phyloP scores from a whole-genome alignment of 2,888 invertebrate genomes.

The Ophion ellenae region DNA sequence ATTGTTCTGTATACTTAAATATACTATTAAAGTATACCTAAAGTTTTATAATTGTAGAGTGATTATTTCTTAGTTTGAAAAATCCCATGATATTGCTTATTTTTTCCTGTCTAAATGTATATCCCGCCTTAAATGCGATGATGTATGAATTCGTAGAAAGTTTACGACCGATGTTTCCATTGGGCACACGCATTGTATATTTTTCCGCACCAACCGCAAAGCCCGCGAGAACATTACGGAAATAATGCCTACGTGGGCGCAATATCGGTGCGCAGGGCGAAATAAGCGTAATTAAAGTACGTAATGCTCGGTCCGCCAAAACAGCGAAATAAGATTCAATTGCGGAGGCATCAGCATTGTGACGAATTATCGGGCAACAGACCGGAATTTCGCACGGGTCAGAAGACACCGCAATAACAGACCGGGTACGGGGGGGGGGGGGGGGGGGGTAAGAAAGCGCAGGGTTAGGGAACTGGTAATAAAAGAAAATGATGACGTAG shows the following conservation, averaged over 20 bases:
- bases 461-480: slow-evolving; percentile 59
- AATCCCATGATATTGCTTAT: too few relatives aligned
- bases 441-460: slow-evolving; percentile 12
- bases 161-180: neutral
- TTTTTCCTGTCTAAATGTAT: too few relatives aligned
- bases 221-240: neutral
- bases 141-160: slow-evolving; percentile 14
- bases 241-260: neutral
- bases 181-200: neutral
- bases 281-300: slow-evolving; percentile 26
- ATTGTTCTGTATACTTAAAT: too few relatives aligned
- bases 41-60: too few relatives aligned
- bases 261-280: neutral
- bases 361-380: slow-evolving; percentile 21
- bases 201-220: neutral
- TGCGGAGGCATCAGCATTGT: slow-evolving; percentile 4
- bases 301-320: slow-evolving; percentile 21
- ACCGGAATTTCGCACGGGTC: slow-evolving; percentile 51
- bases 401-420: slow-evolving; percentile 23
- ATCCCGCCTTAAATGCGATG: neutral
- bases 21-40: too few relatives aligned
- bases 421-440: neutral
- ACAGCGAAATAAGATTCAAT: slow-evolving; percentile 31
- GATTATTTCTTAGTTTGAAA: too few relatives aligned
- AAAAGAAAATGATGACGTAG: slow-evolving; percentile 68